Base-by-base conservation (phyloP, 1,140 invertebrate species). In the Drosophila ogumai region DNA sequence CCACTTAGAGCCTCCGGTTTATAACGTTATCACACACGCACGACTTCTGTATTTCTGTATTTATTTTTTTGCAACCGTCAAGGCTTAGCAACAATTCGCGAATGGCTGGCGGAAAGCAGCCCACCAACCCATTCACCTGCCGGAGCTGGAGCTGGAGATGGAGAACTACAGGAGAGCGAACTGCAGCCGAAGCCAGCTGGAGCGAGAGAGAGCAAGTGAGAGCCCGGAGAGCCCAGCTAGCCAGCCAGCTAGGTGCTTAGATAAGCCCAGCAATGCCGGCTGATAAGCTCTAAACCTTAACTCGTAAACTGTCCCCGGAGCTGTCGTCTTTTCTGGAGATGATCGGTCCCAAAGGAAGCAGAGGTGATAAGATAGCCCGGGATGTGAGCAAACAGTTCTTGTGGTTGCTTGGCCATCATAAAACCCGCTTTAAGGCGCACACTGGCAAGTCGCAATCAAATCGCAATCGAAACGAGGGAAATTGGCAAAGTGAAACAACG, bases 11-110 rank as follows among this genome's bases (percentile, higher is more conserved):
- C 69, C 67, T 72, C 31, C 8, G 36, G 4, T 59, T 72, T 73
- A 72, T 72, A 59, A 28, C 44, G 22, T 41, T 72, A 71, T 71
- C 68, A 72, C 69, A 68, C 68, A 72, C 52, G 54, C 55, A 43
- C 38, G 19, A 32, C 15, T 59, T 17, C 22, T 15, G 13, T 47
- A 8, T 50, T 31, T 13, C 10, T n/a, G 1, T 47, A n/a, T 28
- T n/a, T 6, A 8, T 15, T 28, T 9, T 64, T 72, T 82, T 43
- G 80, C 85, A 90, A 88, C 85, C 85, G 85, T 81, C 77, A 90
- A 84, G 77, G 77, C 69, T 90, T 75, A 72, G 80, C 85, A 81
- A 75, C 67, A 76, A 88, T 88, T 90, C 66, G 81, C 85, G 85
- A 88, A 88, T 88, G 85, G 41, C 58, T 55, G 41, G 55, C 44